Base-by-base conservation (phyloP, 2,888 invertebrate species). In the Pseudolycoriella hygida region DNA sequence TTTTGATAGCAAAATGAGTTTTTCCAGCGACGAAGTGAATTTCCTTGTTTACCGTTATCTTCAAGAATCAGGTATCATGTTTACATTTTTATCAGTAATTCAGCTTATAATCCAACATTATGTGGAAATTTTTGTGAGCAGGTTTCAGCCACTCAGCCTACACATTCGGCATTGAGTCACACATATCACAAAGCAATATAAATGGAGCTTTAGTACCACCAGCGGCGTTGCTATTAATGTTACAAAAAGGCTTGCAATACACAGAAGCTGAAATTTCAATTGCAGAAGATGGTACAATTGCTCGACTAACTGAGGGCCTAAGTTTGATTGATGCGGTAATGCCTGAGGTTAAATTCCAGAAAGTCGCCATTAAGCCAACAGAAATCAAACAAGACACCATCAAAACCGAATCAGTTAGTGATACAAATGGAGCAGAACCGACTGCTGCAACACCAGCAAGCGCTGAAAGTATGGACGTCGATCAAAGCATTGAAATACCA, bases 1-100 rank as follows among this genome's bases (percentile, higher is more conserved):
- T 25, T 4, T 25, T 8, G 25, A 25, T 8, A 4, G 34, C n/a
- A 43, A 43, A 15, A 97, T 97, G 96, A 96, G 93, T 76, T 94
- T 96, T 68, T 90, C 92, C 55, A 96, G 94, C 67, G 97, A 98
- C 68, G 97, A 98, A 77, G 93, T 98, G 10, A 98, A 98, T 69
- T 98, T 93, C 68, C 73, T 98, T 54, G 94, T 98, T 50, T 98
- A 96, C 67, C 77, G 97, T 59, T 98, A 98, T 67, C 74, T 98
- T 50, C 94, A 96, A 66, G 98, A 98, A 71, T 94, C 96, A 57
- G 98, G 97, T 96, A 66, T 60, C n/a, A 3, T 20, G 25, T 19
- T 12, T 42, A 20, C 30, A 14, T 25, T n/a, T 25, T 25, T 20
- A 25, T 25, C 25, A 4, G 25, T 25, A 25, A 25, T 25, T 25